These are phyloP conservation scores for Passer domesticus DNA, from an alignment of 2,113 vertebrate species.

Conservation along the genomic window DNA sequence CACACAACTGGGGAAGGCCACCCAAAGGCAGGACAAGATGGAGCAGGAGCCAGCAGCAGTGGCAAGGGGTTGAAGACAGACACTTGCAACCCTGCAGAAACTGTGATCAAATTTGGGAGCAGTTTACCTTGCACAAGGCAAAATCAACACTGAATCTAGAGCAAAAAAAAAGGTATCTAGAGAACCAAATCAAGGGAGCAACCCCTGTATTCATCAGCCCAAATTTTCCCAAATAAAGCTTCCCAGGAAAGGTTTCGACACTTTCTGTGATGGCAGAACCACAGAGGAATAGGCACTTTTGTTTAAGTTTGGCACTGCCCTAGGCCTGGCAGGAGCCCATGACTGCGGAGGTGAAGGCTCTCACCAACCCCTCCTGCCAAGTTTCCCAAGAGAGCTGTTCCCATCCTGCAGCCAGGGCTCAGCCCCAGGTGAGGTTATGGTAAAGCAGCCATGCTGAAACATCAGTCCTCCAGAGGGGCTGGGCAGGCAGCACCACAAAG, in stretches of 20 bases:
- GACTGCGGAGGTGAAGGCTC: background rate
- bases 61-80: background rate
- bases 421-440: background rate
- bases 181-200: background rate
- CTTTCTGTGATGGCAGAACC: background rate
- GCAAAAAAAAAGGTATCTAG: background rate
- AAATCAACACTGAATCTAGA: background rate
- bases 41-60: accelerated
- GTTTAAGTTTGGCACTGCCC: background rate
- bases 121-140: background rate
- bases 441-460: background rate
- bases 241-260: background rate
- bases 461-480: background rate
- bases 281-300: background rate
- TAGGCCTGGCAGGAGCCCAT: background rate
- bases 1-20: background rate
- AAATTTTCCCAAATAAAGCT: background rate
- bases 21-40: background rate
- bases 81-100: background rate
- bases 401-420: background rate
- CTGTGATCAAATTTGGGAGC: background rate
- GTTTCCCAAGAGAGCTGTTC: background rate
- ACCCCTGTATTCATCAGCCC: background rate
- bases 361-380: background rate
- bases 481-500: background rate